Conservation (phyloP, 1,140 invertebrate genomes). For the Caenorhabditis tropicalis region DNA sequence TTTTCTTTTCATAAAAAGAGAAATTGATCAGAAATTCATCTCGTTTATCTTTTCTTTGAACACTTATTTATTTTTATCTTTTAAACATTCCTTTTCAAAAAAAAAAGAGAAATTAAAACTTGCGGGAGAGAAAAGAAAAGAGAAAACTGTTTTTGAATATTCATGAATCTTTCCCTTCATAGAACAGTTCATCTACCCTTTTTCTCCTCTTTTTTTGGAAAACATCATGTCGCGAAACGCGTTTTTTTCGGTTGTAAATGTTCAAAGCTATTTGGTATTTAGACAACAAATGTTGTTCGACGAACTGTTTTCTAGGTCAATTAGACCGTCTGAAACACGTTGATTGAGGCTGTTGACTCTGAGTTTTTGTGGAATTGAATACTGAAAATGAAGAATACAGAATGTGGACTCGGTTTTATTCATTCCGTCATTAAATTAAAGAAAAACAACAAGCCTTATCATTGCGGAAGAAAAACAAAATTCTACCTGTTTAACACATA, state of each 20-base stretch:
- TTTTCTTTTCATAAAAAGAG: neutral
- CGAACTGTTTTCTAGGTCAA: slow-evolving; percentile 30
- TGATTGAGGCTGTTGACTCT: no score
- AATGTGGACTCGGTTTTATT: no score
- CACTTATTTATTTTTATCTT: neutral
- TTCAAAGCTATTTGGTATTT: neutral
- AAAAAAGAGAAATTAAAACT: neutral
- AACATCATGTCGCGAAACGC: neutral
- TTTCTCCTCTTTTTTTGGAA: neutral
- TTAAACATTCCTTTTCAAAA: neutral
- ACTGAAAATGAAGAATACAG: no score
- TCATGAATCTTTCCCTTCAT: neutral
- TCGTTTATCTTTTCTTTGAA: neutral
- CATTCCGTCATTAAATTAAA: no score
- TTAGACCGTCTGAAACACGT: neutral
- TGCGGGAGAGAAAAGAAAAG: neutral
- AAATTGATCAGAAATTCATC: neutral
- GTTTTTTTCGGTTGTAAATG: slow-evolving; percentile 32
- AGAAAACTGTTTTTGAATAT: neutral
- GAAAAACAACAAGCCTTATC: no score
- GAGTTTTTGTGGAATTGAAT: no score
- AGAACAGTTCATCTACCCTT: neutral
- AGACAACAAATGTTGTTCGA: slow-evolving; percentile 19
- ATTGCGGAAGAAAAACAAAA: no score
- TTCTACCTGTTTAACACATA: no score